Base-by-base conservation (phyloP, 92 coral and sea anemone species). In the Scolanthus callimorphus region DNA sequence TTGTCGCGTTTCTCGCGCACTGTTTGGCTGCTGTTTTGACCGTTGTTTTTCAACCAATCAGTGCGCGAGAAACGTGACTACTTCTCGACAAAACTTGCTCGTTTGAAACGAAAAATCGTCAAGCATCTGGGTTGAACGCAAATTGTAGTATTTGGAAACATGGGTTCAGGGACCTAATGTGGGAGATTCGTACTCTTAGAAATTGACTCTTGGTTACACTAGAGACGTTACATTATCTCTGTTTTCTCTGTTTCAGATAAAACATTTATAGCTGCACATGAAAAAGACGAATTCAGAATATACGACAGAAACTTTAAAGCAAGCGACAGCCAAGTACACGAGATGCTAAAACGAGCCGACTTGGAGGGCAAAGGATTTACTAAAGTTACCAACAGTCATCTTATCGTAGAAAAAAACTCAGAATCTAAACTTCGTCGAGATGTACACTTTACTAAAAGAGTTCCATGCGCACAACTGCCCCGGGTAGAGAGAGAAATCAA, bases 221-320 rank as follows among this genome's bases (percentile, higher is more conserved):
- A n/a, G n/a, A n/a, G n/a, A n/a, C n/a, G n/a, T n/a, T 34, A 34
- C 41, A 34, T 15, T 6, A 34, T 34, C 6, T 34, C 8, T 34
- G 8, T 34, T 15, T 34, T 34, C 15, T 34, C 6, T 34, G 6
- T 34, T 34, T 15, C 6, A 34, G 41, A 34, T 34, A 34, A 34
- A 6, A 34, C 41, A 51, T 3, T 29, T 15, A 50, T 50, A 20
- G 65, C 77, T 1, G 73, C 69, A 8, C 58, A 37, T 34, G 66
- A 76, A 21, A 73, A 57, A 76, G 69, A 73, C 23, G 87, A 80
- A 11, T 54, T 59, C 27, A 70, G 87, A 11, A 60, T 80, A 25
- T 80, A 71, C 44, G 58, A 80, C 62, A 65, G 68, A 15, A 27
- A 60, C 11, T 57, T 59, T 61, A 80, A 57, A 27, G 45, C 70